A percentile compares a stretch with the other conserved stretches of the same genome.
Evolutionary conservation across 2,113 vertebrate species (phyloP).

Genomic region (Chlamydotis undulata): DNA sequence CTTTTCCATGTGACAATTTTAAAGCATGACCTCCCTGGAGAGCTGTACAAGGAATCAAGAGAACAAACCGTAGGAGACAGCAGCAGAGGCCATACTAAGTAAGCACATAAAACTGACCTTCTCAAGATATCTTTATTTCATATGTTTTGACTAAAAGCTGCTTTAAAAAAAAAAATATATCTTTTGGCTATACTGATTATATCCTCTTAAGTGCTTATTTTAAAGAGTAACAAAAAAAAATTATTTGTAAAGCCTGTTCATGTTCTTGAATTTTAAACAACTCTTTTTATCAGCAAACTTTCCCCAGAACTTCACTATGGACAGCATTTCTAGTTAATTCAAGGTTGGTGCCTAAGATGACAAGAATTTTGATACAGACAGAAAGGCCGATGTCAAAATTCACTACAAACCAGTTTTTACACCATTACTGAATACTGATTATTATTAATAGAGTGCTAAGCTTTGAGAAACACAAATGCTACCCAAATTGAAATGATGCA

Average conservation of each 20-base stretch:
- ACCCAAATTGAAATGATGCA: background rate
- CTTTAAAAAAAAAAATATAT: background rate
- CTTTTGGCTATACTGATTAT: background rate
- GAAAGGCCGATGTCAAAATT: background rate
- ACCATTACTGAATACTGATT: background rate
- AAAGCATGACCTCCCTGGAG: background rate
- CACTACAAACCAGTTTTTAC: background rate
- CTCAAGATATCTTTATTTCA: background rate
- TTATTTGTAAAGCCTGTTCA: background rate
- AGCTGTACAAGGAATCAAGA: background rate
- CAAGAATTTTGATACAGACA: background rate
- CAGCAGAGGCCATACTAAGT: background rate
- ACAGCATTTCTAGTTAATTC: background rate
- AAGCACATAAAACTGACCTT: background rate
- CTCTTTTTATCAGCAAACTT: background rate
- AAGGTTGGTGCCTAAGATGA: background rate
- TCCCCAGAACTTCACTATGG: background rate
- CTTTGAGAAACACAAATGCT: background rate
- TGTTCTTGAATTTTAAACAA: background rate
- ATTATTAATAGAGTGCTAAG: background rate
- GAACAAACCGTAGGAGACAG: background rate
- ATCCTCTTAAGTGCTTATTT: background rate
- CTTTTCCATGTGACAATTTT: background rate
- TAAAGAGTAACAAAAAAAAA: background rate
- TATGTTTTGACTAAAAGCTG: background rate